A percentile compares a stretch with the other conserved stretches of the same genome.
These are phyloP conservation scores for Drosophila fuyamai DNA, from an alignment of 1,140 invertebrate species.

Conservation along the genomic window DNA sequence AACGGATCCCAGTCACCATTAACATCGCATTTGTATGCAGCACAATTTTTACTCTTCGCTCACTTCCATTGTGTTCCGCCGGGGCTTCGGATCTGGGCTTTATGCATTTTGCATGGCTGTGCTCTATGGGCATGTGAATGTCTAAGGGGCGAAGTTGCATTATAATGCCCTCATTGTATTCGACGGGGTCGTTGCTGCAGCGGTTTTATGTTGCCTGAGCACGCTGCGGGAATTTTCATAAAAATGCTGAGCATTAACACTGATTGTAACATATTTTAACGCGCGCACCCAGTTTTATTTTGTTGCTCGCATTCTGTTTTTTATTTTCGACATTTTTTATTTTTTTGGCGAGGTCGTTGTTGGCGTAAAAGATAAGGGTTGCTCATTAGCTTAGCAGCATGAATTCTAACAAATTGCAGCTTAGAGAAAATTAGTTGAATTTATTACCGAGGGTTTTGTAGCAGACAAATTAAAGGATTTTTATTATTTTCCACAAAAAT, in stretches of 20 bases:
- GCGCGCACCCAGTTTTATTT: constrained; percentile 53
- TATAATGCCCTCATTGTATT: constrained; percentile 69
- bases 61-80: constrained; percentile 56
- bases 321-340: constrained; percentile 11
- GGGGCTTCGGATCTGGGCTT: constrained; percentile 45
- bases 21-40: constrained; percentile 64
- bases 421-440: constrained; percentile 41
- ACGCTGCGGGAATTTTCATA: constrained; percentile 70
- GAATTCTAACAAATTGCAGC: constrained; percentile 45
- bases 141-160: constrained; percentile 52
- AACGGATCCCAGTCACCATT: constrained; percentile 49
- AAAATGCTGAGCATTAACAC: constrained; percentile 78
- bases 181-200: constrained; percentile 11
- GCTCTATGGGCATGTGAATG: constrained; percentile 13
- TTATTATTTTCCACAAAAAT: no score
- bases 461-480: background rate
- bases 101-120: constrained; percentile 45
- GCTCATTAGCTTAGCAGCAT: constrained; percentile 42
- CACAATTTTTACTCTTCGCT: constrained; percentile 60
- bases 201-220: constrained; percentile 27
- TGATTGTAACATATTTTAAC: constrained; percentile 78
- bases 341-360: constrained; percentile 16
- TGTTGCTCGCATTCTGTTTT: constrained; percentile 17
- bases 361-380: constrained; percentile 25
- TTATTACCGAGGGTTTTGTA: constrained; percentile 9